Percentiles rank a stretch among this genome's conserved stretches.
Evolutionary conservation across 2,113 vertebrate species (phyloP).

Genomic region (Sprattus sprattus): DNA sequence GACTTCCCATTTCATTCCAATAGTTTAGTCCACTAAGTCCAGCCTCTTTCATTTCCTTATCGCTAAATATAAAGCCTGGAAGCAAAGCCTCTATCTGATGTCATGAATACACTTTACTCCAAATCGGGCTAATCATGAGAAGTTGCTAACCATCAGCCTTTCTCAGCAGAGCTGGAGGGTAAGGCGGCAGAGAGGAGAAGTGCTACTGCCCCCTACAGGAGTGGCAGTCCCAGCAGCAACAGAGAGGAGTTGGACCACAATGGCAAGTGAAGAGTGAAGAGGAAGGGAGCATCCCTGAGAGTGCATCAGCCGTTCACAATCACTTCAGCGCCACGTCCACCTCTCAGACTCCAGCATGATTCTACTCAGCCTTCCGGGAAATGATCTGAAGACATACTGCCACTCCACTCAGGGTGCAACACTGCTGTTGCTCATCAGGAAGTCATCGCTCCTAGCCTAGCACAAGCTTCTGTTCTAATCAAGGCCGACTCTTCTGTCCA

Average conservation of each 20-base stretch:
- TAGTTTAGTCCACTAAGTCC: neutral
- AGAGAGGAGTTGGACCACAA: conserved; percentile 83
- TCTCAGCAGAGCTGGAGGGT: conserved; percentile 78
- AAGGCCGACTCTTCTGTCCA: neutral
- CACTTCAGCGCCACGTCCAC: neutral
- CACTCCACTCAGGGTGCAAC: conserved; percentile 5
- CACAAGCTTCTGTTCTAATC: neutral
- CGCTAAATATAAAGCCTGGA: neutral
- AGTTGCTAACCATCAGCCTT: neutral
- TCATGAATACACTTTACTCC: neutral
- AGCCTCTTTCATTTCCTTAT: neutral
- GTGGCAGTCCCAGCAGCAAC: conserved; percentile 74
- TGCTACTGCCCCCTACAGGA: conserved; percentile 65
- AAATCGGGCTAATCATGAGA: neutral
- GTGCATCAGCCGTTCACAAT: conserved; percentile 7
- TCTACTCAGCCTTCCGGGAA: neutral
- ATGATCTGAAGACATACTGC: neutral
- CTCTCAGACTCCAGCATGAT: neutral
- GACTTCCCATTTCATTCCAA: neutral
- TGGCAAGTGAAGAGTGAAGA: conserved; percentile 68
- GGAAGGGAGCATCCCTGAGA: neutral
- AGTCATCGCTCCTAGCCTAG: neutral
- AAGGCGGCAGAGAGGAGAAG: conserved; percentile 75
- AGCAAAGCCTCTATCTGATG: neutral
- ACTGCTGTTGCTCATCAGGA: neutral